Conservation (phyloP, 1,140 invertebrate genomes). For the Cyrtorhinus lividipennis region DNA sequence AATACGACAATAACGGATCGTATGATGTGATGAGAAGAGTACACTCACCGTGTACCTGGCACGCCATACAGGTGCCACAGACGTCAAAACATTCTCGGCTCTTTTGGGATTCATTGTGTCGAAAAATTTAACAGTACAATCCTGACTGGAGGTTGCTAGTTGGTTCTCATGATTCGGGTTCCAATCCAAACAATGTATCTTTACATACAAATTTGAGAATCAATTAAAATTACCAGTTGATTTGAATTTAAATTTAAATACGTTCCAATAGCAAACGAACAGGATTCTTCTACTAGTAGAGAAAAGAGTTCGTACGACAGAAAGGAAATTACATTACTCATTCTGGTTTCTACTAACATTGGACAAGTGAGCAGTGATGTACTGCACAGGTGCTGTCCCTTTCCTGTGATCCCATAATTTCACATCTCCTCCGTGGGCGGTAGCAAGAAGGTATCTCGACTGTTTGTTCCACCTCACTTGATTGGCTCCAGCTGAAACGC, state of each 20-base stretch:
- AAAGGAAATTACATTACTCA: too few species aligned
- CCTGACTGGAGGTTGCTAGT: constrained; percentile 83
- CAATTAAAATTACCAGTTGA: too few species aligned
- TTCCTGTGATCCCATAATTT: constrained; percentile 91
- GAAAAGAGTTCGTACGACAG: too few species aligned
- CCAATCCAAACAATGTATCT: constrained; percentile 90
- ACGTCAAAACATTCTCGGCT: constrained; percentile 66
- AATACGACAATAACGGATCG: too few species aligned
- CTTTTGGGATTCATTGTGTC: constrained; percentile 70
- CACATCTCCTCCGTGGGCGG: constrained; percentile 87
- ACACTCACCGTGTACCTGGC: constrained; percentile 65
- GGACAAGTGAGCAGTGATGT: constrained; percentile 82
- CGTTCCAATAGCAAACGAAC: too few species aligned
- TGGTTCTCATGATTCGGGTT: constrained; percentile 70
- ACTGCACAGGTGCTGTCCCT: constrained; percentile 69
- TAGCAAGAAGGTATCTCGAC: constrained; percentile 68
- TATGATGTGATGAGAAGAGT: too few species aligned
- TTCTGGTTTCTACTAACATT: constrained; percentile 37
- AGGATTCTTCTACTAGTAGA: too few species aligned
- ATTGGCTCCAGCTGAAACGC: constrained; percentile 73
- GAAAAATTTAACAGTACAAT: constrained; percentile 89
- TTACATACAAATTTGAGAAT: too few species aligned
- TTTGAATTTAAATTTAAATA: too few species aligned
- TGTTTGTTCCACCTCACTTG: constrained; percentile 90
- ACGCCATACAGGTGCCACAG: constrained; percentile 81